These are phyloP conservation scores for Platyrinchus mystaceus DNA, from an alignment of 2,797 vertebrate genomes.

Conservation along the genomic window DNA sequence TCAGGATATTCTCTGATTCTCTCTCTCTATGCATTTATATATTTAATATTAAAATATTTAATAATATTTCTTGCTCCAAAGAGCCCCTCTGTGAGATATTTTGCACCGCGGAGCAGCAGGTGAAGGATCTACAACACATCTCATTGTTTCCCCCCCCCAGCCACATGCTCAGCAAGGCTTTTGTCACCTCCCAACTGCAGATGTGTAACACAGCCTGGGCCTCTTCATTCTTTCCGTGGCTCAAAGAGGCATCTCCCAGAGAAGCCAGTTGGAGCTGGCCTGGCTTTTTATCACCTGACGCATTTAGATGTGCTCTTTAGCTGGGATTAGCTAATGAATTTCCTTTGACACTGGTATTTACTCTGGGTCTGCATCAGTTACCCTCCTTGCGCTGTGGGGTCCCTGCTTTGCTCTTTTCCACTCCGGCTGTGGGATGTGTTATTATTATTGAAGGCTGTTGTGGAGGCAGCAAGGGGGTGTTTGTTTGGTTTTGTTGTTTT, in stretches of 20 bases:
- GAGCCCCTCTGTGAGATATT: fast-evolving
- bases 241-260: neutral
- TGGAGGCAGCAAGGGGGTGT: neutral
- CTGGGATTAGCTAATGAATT: constrained; percentile 18
- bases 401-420: neutral
- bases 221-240: neutral
- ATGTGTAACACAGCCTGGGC: neutral
- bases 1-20: neutral
- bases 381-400: neutral
- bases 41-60: neutral
- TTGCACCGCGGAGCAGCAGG: neutral
- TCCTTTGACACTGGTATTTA: neutral
- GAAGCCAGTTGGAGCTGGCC: neutral
- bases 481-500: too few relatives aligned
- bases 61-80: fast-evolving
- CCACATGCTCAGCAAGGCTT: neutral
- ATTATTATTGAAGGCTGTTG: neutral
- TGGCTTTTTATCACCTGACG: neutral
- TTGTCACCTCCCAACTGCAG: neutral
- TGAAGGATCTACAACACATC: fast-evolving
- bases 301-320: constrained; percentile 43
- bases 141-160: neutral
- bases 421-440: neutral
- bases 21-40: neutral
- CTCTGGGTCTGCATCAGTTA: neutral